Conservation (phyloP, 2,797 vertebrate species). For the Pangasius larnaudii region DNA sequence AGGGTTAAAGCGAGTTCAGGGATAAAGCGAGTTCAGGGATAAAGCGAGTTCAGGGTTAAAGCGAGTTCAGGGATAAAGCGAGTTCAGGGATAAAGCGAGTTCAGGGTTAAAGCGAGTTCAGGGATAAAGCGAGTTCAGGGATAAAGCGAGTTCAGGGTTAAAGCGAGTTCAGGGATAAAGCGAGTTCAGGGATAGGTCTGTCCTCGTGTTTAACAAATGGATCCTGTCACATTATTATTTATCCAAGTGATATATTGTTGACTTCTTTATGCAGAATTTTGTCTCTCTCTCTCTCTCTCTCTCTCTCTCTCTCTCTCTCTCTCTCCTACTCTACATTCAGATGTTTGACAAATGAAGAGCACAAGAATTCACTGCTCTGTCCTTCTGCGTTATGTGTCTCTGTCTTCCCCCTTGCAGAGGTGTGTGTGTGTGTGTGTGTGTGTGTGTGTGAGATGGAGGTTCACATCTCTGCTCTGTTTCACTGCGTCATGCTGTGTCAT, state of each 20-base stretch:
- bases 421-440: neutral
- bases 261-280: neutral
- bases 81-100: neutral
- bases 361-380: neutral
- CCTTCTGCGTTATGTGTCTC: neutral
- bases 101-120: neutral
- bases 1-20: neutral
- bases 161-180: neutral
- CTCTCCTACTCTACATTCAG: neutral
- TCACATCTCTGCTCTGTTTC: neutral
- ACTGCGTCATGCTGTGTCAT: neutral
- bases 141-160: neutral
- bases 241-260: neutral
- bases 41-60: neutral
- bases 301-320: neutral
- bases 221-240: neutral
- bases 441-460: neutral
- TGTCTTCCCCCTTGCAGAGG: neutral
- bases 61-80: neutral
- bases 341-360: neutral
- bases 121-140: neutral
- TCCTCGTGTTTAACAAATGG: neutral
- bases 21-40: neutral
- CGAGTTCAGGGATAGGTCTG: neutral
- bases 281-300: neutral